phyloP scores from a whole-genome alignment of 1,140 invertebrate species.

The Formica exsecta region DNA sequence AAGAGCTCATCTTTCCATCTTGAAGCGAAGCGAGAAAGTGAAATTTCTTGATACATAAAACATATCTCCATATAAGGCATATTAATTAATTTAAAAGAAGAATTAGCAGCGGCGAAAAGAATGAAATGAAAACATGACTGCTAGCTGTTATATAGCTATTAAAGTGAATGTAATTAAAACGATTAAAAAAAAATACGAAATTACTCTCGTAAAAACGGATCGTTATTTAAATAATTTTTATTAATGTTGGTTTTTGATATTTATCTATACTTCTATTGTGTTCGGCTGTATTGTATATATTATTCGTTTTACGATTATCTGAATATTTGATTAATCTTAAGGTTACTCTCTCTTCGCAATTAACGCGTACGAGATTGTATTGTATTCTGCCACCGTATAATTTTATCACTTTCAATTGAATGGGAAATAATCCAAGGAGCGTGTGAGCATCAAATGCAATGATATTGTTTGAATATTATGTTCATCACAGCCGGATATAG shows the following conservation, averaged over 20 bases:
- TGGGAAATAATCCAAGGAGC: background rate
- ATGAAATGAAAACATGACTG: constrained; percentile 8
- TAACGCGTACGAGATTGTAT: background rate
- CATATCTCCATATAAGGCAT: background rate
- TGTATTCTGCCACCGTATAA: background rate
- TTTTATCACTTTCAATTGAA: constrained; percentile 10
- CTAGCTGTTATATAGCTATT: background rate
- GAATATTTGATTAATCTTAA: constrained; percentile 20
- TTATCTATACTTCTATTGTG: background rate
- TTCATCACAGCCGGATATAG: constrained; percentile 19
- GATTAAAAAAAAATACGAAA: background rate
- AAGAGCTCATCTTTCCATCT: constrained; percentile 32
- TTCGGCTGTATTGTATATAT: background rate
- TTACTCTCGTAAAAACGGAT: background rate
- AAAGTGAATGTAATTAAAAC: constrained; percentile 3
- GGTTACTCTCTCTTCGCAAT: constrained; percentile 4
- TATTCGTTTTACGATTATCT: background rate
- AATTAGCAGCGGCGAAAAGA: background rate
- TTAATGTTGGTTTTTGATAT: background rate
- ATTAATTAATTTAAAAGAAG: constrained; percentile 24
- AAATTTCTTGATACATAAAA: constrained; percentile 42
- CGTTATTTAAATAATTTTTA: background rate
- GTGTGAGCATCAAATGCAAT: background rate
- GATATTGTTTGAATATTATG: constrained; percentile 20
- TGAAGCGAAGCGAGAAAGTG: constrained; percentile 33